These are phyloP conservation scores for Sparus aurata DNA, from an alignment of 2,797 vertebrate genomes.

Conservation along the genomic window DNA sequence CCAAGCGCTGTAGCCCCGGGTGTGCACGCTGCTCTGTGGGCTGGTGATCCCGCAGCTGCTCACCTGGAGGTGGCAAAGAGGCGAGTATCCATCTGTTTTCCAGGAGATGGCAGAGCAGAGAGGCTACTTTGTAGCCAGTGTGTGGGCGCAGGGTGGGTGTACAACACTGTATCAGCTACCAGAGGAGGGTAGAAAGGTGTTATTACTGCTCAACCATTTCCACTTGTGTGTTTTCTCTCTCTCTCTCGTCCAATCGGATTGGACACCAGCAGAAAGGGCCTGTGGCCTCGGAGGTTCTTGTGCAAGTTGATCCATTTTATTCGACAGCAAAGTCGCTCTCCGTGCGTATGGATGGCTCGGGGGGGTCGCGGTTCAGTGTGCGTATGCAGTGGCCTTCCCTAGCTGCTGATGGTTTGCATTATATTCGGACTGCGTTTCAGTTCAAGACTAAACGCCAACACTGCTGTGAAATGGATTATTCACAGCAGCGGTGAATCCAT, in stretches of 20 bases:
- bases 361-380: constrained; percentile 33
- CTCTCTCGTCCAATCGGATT: background rate
- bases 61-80: constrained; percentile 67
- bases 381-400: constrained; percentile 45
- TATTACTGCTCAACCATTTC: constrained; percentile 46
- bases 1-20: constrained; percentile 32
- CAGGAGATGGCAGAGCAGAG: constrained; percentile 64
- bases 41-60: constrained; percentile 55
- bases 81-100: constrained; percentile 63
- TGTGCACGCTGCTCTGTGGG: constrained; percentile 50
- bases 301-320: constrained; percentile 35
- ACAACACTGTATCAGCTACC: constrained; percentile 62
- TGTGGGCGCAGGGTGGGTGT: constrained; percentile 76
- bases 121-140: constrained; percentile 56
- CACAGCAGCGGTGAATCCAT: constrained; percentile 59
- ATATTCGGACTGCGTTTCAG: constrained; percentile 53
- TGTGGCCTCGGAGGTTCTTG: constrained; percentile 5
- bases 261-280: background rate
- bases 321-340: constrained; percentile 12
- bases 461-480: constrained; percentile 65
- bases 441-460: constrained; percentile 46
- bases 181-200: constrained; percentile 38
- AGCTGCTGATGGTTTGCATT: constrained; percentile 52
- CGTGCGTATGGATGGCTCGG: constrained; percentile 16
- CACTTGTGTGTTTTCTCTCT: background rate